Base-by-base conservation (phyloP, 1,140 invertebrate species). In the Hydropsyche tenuis region DNA sequence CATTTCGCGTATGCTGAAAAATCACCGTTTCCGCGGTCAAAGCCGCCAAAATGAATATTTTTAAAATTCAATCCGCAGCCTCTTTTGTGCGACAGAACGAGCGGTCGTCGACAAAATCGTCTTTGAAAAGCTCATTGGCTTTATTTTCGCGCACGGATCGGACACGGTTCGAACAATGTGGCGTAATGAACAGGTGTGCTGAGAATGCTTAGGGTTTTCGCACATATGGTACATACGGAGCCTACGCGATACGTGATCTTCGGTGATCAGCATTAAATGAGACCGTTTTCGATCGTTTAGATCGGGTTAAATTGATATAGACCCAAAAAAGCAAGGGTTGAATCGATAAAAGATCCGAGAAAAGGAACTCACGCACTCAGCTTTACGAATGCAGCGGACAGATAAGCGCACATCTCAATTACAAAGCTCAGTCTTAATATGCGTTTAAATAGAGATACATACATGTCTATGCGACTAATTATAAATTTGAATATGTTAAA, bases 271-370 rank as follows among this genome's bases (percentile, higher is more conserved):
- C 65, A 48, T 48, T 68, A 68, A 68, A 48, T 16, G 45, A 22
- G 23, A 27, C 45, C 65, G 23, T 68, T 68, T 48, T 22, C 16
- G 20, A 68, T 16, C 65, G 65, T 68, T 68, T 68, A 68, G 45
- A 68, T 68, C 20, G 65, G 65, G 18, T 27, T 48, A 27, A 48
- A 68, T 68, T 68, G 65, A 68, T 68, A 68, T 46, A 68, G 65
- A 42, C 20, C 22, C 22, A 14, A 20, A 11, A 46, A 48, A 48
- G 45, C 18, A 16, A 2, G 1, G 27, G 23, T 30, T 42, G 9
- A 22, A 68, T 68, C 65, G 43, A 48, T 48, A 27, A 68, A 68
- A 46, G 42, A 68, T 7, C 9, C 23, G n/a, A 4, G 18, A 65
- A 51, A 51, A 65, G 6, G 63, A 22, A 65, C 27, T 23, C 18